Conservation (phyloP, 1,140 invertebrate genomes). For the Atta colombica region DNA sequence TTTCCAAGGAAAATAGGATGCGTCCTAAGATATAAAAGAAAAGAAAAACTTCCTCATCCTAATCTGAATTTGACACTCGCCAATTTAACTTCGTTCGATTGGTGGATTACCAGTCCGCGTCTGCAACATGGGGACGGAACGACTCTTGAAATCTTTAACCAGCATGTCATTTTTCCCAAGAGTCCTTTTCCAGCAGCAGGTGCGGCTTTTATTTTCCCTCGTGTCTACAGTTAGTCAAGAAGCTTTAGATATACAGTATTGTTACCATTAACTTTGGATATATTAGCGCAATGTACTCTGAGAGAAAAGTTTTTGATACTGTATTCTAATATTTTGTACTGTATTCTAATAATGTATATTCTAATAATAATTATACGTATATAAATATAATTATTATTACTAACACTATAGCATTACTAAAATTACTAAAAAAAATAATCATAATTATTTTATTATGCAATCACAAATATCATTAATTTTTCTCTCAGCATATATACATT, state of each 20-base stretch:
- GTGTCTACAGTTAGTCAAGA: neutral
- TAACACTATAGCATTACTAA: too few relatives aligned
- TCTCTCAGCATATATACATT: neutral
- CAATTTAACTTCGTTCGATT: constrained; percentile 53
- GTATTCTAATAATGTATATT: too few relatives aligned
- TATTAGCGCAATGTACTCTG: too few relatives aligned
- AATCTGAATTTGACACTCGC: constrained; percentile 38
- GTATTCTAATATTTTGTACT: too few relatives aligned
- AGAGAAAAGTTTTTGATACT: too few relatives aligned
- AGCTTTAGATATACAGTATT: neutral
- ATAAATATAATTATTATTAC: too few relatives aligned
- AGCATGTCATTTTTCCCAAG: constrained; percentile 1
- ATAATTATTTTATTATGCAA: too few relatives aligned
- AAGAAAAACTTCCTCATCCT: constrained; percentile 6
- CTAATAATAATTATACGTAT: too few relatives aligned
- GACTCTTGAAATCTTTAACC: constrained; percentile 5
- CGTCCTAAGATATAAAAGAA: neutral
- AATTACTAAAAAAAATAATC: too few relatives aligned
- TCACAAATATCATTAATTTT: too few relatives aligned
- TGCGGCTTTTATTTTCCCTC: constrained; percentile 6
- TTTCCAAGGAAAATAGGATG: constrained; percentile 14
- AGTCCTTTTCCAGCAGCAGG: neutral
- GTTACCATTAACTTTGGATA: neutral
- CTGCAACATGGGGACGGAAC: neutral
- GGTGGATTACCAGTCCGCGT: neutral